Percentiles rank a stretch among this genome's conserved stretches.
Conservation (phyloP, 2,797 vertebrate species). For the Dryobates pubescens region DNA sequence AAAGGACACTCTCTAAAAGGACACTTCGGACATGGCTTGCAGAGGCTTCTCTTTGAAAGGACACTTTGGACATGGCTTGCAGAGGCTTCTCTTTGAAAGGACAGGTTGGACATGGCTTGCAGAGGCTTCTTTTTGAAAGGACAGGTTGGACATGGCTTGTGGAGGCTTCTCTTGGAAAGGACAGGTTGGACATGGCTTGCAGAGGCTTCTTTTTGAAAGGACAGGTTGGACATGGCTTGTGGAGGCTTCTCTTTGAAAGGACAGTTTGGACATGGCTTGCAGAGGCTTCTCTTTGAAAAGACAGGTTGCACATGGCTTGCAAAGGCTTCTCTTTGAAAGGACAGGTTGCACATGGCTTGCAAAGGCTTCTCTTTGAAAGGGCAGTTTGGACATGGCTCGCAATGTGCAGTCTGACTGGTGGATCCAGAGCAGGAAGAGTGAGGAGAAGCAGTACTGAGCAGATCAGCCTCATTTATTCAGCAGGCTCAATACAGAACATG, state of each 20-base stretch:
- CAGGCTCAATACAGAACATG: constrained; percentile 1
- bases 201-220: background rate
- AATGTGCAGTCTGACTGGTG: background rate
- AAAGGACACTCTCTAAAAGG: background rate
- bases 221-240: background rate
- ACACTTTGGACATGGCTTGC: background rate
- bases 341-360: background rate
- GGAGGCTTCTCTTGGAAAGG: background rate
- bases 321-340: background rate
- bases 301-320: no score
- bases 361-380: background rate
- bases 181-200: background rate
- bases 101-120: background rate
- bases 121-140: background rate
- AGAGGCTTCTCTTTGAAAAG: background rate
- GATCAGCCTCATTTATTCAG: constrained; percentile 17
- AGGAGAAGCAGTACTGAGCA: background rate
- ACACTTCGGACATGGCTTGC: no score
- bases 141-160: no score
- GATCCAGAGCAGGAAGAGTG: background rate
- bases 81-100: background rate
- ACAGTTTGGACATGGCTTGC: background rate
- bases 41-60: background rate
- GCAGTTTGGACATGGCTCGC: background rate
- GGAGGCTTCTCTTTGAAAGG: background rate